Base-by-base conservation (phyloP, 2,113 vertebrate species). In the Garra rufa region DNA sequence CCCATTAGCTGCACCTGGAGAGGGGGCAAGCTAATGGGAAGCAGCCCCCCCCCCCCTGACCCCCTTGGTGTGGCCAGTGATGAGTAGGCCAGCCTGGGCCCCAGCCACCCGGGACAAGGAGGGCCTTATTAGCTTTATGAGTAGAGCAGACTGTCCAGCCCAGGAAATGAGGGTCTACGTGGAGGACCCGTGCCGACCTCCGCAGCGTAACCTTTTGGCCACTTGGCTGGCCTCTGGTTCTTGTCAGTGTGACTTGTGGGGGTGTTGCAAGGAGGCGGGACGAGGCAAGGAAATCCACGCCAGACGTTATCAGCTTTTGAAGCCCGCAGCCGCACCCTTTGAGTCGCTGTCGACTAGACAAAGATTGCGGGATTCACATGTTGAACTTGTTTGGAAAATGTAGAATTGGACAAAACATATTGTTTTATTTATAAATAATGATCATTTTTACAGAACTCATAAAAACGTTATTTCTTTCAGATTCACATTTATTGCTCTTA, bases 1-100 rank as follows among this genome's bases (percentile, higher is more conserved):
- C 95, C 96, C 95, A 96, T 98, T 97, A 97, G 94, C 89, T 59
- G 95, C 96, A 97, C 96, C 96, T 97, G 96, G 95, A 76, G 86
- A 88, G 90, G 88, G 88, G 88, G 44, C 75, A 44, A 57, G 76
- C 89, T 96, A 96, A 96, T 96, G 93, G 94, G 91, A 96, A 95
- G 93, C 96, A 96, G 95, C 17, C 57, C 87, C 83, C 92, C 87
- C 17, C 57, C 87, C 83, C 92, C 87, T 88, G 88, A 88, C 89
- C 89, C 89, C 85, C 89, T 75, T 82, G 91, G 90, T 89, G 59
- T 88, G 93, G 91, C 92, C 81, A 34, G 88, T 89, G 95, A 85
- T 73, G 90, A 90, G 85, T 89, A 88, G 85, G 87, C 89, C 90
- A 90, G 92, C 92, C 91, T 90, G 93, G 89, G 76, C 86, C 89